Evolutionary conservation across 1,140 invertebrate species (phyloP), one percentile per base, ranked within the genome.

Genomic region (Nasonia vitripennis): DNA sequence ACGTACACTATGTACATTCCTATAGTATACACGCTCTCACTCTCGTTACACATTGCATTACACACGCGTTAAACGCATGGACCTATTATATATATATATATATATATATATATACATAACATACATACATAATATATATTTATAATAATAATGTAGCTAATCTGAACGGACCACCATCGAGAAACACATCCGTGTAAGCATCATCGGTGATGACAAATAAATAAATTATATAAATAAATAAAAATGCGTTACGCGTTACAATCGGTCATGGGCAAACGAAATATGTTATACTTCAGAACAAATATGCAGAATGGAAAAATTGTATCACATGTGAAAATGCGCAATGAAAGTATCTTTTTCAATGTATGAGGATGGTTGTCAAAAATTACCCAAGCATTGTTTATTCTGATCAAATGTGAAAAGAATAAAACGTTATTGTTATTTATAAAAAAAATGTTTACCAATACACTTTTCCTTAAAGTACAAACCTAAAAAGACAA

Each of bases 1-100:
- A 92, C 90, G 89, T 92, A 92, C 90, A 92, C 91, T 92, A 92
- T 93, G 91, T 93, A 92, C 92, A 93, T 93, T 93, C 92, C 91
- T 93, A 80, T 74, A 93, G 89, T 91, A 92, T 91, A 92, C 89
- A 90, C 90, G 87, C 89, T 92, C 89, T 91, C 90, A 91, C 89
- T 89, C 87, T 92, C 89, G 89, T 81, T 90, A 89, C 88, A 90
- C 88, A 87, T 91, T 91, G 89, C 90, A 91, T 92, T 90, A 91
- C 88, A 91, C 90, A 89, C 89, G 90, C 90, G 87, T 90, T 84
- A 84, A 83, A 88, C 84, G 87, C 85, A 92, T 91, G 90, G 90
- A 92, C 89, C 90, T 91, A 92, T 91, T 91, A 91, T 37, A 37
- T 37, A 37, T 37, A 37, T 37, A 37, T 37, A 34, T 34, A 34